Conservation (phyloP, 2,113 vertebrate species). For the Pterocles gutturalis region DNA sequence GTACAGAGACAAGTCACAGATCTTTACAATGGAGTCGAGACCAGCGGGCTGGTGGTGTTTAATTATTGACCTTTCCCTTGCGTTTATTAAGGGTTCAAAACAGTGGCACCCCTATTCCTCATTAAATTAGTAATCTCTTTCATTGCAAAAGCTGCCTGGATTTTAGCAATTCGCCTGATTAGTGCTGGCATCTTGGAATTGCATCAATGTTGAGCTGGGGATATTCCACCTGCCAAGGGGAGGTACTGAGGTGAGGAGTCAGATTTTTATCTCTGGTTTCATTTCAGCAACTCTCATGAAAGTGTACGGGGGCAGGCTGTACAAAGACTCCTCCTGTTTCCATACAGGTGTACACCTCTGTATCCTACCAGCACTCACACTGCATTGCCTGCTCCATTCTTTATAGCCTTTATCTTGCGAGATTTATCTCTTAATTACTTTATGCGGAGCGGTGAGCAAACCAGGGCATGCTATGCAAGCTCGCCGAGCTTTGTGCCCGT, state of each 20-base stretch:
- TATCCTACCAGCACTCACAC: background rate
- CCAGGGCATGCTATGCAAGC: background rate
- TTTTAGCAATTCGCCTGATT: constrained; percentile 53
- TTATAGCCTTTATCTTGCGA: background rate
- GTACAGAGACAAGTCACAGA: background rate
- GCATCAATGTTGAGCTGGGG: constrained; percentile 36
- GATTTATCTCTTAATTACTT: background rate
- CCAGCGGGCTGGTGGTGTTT: background rate
- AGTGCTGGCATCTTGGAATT: constrained; percentile 15
- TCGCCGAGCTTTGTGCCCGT: background rate
- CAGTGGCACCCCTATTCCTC: background rate
- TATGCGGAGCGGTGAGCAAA: background rate
- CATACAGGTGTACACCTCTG: background rate
- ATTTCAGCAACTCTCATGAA: constrained; percentile 60
- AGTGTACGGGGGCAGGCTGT: background rate
- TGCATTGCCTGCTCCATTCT: background rate
- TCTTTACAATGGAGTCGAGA: background rate
- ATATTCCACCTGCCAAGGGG: background rate
- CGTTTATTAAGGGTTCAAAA: constrained; percentile 3
- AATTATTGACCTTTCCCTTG: background rate
- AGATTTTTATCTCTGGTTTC: constrained; percentile 65
- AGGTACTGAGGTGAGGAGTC: constrained; percentile 51
- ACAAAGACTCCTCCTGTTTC: background rate
- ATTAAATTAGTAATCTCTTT: background rate
- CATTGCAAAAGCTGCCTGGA: constrained; percentile 39